These are phyloP conservation scores for Oppia nitens DNA, from an alignment of 1,140 invertebrate species.

Conservation along the genomic window DNA sequence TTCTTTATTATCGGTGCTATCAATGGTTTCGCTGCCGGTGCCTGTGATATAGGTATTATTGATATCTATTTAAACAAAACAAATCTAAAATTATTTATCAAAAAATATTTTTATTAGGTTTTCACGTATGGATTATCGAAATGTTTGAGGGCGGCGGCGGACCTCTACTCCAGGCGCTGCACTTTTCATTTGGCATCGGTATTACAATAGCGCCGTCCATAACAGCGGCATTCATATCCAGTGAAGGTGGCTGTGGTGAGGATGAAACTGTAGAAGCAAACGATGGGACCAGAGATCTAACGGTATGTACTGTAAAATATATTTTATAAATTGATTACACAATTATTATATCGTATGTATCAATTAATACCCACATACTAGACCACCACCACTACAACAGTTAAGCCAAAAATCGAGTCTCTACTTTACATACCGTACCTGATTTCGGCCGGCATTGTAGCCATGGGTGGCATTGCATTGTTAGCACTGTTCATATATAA, in stretches of 20 bases:
- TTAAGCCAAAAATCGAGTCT: no score
- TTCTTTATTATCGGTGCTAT: constrained; percentile 7
- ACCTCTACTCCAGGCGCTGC: constrained; percentile 34
- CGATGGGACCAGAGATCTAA: not conserved
- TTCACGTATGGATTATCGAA: constrained; percentile 11
- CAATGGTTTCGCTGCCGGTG: constrained; percentile 13
- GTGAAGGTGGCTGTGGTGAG: not conserved
- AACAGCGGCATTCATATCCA: constrained; percentile 27
- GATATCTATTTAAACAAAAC: no score
- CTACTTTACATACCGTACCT: constrained; percentile 2
- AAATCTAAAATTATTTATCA: no score
- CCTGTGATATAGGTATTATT: constrained; percentile 13
- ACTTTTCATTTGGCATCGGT: constrained; percentile 36
- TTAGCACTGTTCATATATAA: not conserved
- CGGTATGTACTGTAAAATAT: no score
- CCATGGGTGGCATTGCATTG: not conserved
- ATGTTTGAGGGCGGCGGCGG: constrained; percentile 28
- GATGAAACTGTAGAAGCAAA: not conserved
- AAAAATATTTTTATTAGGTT: no score
- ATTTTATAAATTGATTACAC: not conserved
- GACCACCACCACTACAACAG: not conserved
- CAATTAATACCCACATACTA: no score
- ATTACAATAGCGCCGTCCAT: constrained; percentile 35
- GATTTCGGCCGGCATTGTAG: constrained; percentile 3
- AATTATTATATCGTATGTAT: no score